Conservation (phyloP, 2,888 invertebrate species). For the Microchrysa polita region DNA sequence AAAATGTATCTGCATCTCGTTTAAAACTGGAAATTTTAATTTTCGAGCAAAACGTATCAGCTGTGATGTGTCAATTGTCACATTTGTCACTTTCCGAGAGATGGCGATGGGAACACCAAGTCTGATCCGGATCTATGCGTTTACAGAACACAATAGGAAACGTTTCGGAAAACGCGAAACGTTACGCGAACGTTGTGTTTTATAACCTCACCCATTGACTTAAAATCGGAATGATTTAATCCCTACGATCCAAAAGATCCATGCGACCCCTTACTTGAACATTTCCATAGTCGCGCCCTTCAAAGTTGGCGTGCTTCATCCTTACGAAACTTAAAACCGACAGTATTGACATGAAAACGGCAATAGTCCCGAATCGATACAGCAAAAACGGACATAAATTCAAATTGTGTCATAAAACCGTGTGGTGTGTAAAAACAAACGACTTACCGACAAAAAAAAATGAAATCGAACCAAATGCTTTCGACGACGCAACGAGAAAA, state of each 20-base stretch:
- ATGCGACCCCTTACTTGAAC: neutral
- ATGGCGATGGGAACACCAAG: too few species aligned
- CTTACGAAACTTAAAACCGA: neutral
- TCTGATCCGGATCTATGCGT: too few species aligned
- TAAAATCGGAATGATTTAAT: conserved; percentile 39
- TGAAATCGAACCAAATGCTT: too few species aligned
- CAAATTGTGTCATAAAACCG: conserved; percentile 42
- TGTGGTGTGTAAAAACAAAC: conserved; percentile 26
- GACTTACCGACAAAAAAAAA: neutral
- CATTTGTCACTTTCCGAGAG: too few species aligned
- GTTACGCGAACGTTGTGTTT: too few species aligned
- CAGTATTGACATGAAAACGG: neutral
- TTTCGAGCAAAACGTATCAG: too few species aligned
- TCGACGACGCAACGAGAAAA: conserved; percentile 40
- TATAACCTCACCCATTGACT: too few species aligned
- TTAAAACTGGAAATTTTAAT: too few species aligned
- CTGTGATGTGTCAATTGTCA: too few species aligned
- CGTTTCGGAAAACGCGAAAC: too few species aligned
- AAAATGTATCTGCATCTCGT: too few species aligned
- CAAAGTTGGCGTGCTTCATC: neutral
- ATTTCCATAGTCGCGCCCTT: neutral
- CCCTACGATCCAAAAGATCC: conserved; percentile 30
- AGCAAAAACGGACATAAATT: conserved; percentile 25
- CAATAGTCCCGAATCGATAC: neutral
- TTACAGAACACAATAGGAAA: too few species aligned